Evolutionary conservation across 2,797 vertebrate genomes (phyloP).

Genomic region (Antrozous pallidus): DNA sequence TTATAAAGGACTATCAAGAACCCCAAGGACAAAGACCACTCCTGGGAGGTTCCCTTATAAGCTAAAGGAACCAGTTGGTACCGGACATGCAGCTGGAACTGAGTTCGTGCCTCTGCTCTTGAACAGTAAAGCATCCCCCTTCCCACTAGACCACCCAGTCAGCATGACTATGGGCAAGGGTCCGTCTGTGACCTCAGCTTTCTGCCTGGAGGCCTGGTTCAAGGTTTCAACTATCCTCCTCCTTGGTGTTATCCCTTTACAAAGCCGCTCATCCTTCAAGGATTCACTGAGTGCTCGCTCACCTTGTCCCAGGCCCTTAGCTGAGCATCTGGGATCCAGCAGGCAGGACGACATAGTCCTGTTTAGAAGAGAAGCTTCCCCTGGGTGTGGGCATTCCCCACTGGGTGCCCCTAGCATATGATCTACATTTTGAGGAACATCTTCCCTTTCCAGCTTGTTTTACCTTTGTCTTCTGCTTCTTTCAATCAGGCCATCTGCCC

Average conservation of each 20-base stretch:
- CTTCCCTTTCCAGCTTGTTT: background rate
- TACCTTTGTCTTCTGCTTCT: constrained; percentile 31
- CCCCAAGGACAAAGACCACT: background rate
- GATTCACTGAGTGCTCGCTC: background rate
- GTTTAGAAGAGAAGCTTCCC: background rate
- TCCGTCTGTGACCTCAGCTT: background rate
- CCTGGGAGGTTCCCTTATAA: background rate
- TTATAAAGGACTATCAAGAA: background rate
- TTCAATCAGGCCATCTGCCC: constrained; percentile 38
- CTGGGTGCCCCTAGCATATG: background rate
- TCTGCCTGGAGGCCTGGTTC: background rate
- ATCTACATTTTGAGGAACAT: background rate
- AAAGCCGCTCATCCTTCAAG: background rate
- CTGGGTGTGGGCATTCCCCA: background rate
- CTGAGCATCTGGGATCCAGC: background rate
- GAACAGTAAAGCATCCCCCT: background rate
- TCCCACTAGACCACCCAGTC: background rate
- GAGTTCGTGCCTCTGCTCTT: background rate
- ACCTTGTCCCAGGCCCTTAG: background rate
- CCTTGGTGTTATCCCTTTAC: background rate
- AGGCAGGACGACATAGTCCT: background rate
- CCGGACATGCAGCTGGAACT: background rate
- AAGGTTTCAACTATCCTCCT: background rate
- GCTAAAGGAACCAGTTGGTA: background rate
- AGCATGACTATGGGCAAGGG: background rate